Evolutionary conservation across 2,797 vertebrate genomes (phyloP).

Genomic region (Eptatretus atami): DNA sequence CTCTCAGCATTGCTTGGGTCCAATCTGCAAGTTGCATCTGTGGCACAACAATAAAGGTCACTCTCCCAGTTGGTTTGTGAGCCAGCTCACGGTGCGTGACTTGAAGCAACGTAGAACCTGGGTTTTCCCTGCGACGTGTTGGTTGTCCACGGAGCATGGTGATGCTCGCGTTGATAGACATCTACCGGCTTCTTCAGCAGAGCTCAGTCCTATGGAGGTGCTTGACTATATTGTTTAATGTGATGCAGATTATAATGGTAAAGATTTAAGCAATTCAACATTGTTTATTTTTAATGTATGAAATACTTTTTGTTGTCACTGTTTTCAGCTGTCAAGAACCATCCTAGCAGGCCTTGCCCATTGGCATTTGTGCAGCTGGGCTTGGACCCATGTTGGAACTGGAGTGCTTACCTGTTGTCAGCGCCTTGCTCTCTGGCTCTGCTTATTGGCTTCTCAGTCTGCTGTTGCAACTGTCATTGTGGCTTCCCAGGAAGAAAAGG

Average conservation of each 20-base stretch:
- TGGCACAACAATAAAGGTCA: constrained; percentile 32
- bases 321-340: constrained; percentile 20
- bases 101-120: constrained; percentile 13
- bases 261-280: too few species aligned
- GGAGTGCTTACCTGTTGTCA: constrained; percentile 15
- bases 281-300: too few species aligned
- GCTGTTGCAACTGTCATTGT: constrained; percentile 16
- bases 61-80: constrained; percentile 26
- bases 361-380: constrained; percentile 24
- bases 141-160: constrained; percentile 20
- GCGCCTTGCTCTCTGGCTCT: constrained; percentile 19
- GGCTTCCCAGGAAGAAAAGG: constrained; percentile 15
- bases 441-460: constrained; percentile 18
- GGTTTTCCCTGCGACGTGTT: constrained; percentile 27
- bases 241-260: too few species aligned
- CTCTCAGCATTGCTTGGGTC: constrained; percentile 18
- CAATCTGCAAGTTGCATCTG: constrained; percentile 21
- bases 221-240: too few species aligned
- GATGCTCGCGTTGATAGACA: constrained; percentile 24
- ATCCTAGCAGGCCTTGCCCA: constrained; percentile 22
- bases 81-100: constrained; percentile 23
- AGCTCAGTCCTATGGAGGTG: too few species aligned
- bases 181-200: constrained; percentile 15
- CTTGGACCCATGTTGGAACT: constrained; percentile 16
- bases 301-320: not conserved